Conservation (phyloP, 2,797 vertebrate species). For the Threskiornis aethiopicus region DNA sequence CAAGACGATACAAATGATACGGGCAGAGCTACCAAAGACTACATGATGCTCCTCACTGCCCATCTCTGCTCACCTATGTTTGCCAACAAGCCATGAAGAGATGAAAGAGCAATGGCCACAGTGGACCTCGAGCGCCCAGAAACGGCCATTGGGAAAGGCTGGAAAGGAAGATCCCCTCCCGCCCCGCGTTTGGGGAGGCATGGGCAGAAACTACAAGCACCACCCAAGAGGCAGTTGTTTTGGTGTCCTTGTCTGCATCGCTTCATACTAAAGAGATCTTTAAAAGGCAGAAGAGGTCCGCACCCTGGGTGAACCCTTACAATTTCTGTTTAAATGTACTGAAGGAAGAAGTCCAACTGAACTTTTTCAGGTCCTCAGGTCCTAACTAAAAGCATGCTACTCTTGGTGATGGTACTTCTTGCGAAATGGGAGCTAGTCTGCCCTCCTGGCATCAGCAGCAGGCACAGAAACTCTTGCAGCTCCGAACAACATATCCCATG, state of each 20-base stretch:
- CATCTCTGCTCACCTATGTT: background rate
- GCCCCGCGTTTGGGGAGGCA: background rate
- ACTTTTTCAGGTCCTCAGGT: background rate
- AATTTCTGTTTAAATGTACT: background rate
- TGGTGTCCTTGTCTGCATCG: accelerated
- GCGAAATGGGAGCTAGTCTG: background rate
- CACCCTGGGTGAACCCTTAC: background rate
- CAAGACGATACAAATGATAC: accelerated
- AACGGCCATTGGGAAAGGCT: background rate
- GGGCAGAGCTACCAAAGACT: background rate
- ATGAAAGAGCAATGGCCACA: background rate
- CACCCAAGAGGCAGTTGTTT: background rate
- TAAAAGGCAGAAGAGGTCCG: background rate
- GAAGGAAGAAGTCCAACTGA: background rate
- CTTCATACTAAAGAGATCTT: background rate
- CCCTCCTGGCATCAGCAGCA: background rate
- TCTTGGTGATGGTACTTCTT: background rate
- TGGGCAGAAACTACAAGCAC: background rate
- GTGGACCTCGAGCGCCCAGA: background rate
- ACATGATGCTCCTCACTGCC: background rate
- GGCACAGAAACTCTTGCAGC: background rate
- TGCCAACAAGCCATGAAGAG: background rate
- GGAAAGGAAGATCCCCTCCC: background rate
- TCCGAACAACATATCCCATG: background rate
- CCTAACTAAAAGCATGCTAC: background rate